phyloP scores from a whole-genome alignment of 2,888 invertebrate species.

The Nemoura dubitans region DNA sequence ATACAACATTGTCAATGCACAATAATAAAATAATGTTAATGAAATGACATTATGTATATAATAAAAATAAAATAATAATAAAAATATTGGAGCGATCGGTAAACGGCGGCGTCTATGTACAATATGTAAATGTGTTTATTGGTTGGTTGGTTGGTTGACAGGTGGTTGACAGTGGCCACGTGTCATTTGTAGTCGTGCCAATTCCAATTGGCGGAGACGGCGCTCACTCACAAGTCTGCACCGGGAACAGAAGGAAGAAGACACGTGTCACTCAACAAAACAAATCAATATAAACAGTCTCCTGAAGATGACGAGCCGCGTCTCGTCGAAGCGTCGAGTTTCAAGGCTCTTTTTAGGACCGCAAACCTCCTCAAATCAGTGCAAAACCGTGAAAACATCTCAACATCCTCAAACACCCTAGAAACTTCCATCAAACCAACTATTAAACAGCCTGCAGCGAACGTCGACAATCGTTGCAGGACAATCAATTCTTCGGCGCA shows the following conservation, averaged over 20 bases:
- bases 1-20: neutral
- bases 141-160: neutral
- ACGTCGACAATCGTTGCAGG: no score
- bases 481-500: no score
- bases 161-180: neutral
- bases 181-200: constrained; percentile 16
- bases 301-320: no score
- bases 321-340: no score
- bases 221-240: constrained; percentile 49
- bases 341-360: no score
- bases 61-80: neutral
- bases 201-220: constrained; percentile 27
- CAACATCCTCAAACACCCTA: no score
- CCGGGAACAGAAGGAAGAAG: constrained; percentile 13
- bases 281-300: no score
- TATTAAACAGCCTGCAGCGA: no score
- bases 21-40: neutral
- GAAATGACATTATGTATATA: neutral
- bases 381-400: no score
- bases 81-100: constrained; percentile 27
- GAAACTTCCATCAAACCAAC: no score
- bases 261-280: no score
- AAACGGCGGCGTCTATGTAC: constrained; percentile 32
- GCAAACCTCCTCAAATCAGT: no score
- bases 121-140: constrained; percentile 42